phyloP scores from a whole-genome alignment of 2,113 vertebrate species.

The Istiophorus platypterus region DNA sequence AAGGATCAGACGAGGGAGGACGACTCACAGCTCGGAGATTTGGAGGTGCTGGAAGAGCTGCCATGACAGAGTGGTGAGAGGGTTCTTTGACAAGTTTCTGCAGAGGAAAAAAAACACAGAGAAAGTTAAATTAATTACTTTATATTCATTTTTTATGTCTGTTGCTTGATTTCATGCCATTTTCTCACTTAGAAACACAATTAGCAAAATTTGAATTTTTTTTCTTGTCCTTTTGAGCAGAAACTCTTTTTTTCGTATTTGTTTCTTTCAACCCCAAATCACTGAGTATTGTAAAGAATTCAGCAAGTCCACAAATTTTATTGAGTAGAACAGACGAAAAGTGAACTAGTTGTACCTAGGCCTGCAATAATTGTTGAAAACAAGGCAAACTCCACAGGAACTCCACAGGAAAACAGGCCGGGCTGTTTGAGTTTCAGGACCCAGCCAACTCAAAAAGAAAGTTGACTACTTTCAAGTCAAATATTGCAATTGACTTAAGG shows the following conservation, averaged over 20 bases:
- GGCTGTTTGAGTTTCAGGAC: slow-evolving; percentile 60
- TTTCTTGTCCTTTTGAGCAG: not conserved
- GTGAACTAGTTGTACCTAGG: slow-evolving; percentile 6
- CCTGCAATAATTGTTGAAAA: slow-evolving; percentile 52
- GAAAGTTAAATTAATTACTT: slow-evolving; percentile 34
- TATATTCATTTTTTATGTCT: not conserved
- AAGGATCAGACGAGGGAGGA: slow-evolving; percentile 44
- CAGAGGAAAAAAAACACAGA: slow-evolving; percentile 53
- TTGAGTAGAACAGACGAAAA: not conserved
- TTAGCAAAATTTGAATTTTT: slow-evolving; percentile 23
- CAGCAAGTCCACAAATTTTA: not conserved
- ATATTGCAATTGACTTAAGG: slow-evolving; percentile 79
- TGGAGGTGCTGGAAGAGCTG: slow-evolving; percentile 97
- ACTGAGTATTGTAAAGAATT: not conserved
- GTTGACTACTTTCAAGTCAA: slow-evolving; percentile 77
- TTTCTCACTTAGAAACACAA: slow-evolving; percentile 16
- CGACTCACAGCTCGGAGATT: slow-evolving; percentile 96
- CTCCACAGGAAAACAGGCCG: slow-evolving; percentile 62
- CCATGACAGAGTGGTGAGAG: slow-evolving; percentile 95
- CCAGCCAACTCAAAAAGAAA: slow-evolving; percentile 79
- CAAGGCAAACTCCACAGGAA: slow-evolving; percentile 62
- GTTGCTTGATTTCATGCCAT: slow-evolving; percentile 19
- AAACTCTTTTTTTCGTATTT: slow-evolving; percentile 2
- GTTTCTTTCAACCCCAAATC: not conserved
- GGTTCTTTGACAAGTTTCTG: slow-evolving; percentile 98